Base-by-base conservation (phyloP, 37 sponge, comb jelly and placozoan species). In the Bolinopsis microptera region DNA sequence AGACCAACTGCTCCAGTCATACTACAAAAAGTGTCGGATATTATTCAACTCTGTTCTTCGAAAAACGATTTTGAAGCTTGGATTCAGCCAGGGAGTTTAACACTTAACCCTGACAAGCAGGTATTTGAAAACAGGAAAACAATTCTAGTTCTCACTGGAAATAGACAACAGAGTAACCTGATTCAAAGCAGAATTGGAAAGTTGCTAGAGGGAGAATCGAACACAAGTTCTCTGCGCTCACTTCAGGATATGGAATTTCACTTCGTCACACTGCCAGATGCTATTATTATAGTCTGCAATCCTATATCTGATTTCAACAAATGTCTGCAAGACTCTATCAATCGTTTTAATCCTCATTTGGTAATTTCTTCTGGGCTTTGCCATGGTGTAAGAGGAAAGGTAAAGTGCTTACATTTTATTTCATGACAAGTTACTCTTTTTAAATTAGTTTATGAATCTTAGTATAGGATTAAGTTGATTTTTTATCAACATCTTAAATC, bases 331-430 rank as follows among this genome's bases (percentile, higher is more conserved):
- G 90, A 86, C 61, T 86, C 90, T n/a, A 86, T 86, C 27, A 86
- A 86, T 27, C 90, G 90, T 0, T 86, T 86, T 40, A 86, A 86
- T 30, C 90, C 90, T 26, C 90, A 86, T 26, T 38, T 86, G 1
- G 61, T 86, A 39, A 39, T 86, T 36, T 41, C 30, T 3, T 36
- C 36, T 23, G 90, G 90, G 23, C 40, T 86, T 23, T 86, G 90
- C 30, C 61, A 86, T 86, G 90, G 90, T 41, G 90, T 86, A 3
- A 86, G 90, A 48, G 90, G 90, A 18, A 86, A 41, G 90, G 90
- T 86, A 82, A 5, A 36, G 23, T 82, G 8, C 38, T 30, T 22
- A 67, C 21, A 22, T 21, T 22, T 21, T 21, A 21, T 67, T 13
- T 21, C 13, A 13, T 67, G 13, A 67, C 13, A 67, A 67, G 13